Percentiles rank a stretch among this genome's conserved stretches.
Evolutionary conservation across 2,113 vertebrate genomes (phyloP).

Genomic region (Sitta europaea): DNA sequence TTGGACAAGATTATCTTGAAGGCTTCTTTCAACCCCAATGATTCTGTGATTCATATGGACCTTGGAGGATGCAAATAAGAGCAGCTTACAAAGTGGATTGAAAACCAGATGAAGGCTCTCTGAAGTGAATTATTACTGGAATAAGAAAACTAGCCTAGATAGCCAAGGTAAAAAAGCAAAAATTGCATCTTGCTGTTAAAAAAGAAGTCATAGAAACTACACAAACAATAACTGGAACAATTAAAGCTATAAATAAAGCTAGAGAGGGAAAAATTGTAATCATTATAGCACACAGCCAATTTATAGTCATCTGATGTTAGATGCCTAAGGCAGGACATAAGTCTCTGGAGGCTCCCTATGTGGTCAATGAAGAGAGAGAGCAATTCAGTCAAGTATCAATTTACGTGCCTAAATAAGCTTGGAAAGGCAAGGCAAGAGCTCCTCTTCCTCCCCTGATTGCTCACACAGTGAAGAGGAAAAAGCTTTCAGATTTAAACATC

Average conservation of each 20-base stretch:
- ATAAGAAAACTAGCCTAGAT: neutral
- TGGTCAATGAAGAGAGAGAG: neutral
- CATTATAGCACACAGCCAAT: neutral
- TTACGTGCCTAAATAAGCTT: neutral
- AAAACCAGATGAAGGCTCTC: neutral
- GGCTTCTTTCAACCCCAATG: neutral
- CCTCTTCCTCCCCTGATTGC: neutral
- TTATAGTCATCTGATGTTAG: neutral
- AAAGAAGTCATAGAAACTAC: neutral
- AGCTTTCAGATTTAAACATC: neutral
- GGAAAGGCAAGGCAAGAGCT: neutral
- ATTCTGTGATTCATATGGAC: neutral
- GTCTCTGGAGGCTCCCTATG: neutral
- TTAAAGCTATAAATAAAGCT: slow-evolving; percentile 54
- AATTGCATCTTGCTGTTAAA: neutral
- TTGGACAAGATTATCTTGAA: neutral
- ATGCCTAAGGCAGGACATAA: neutral
- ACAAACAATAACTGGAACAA: slow-evolving; percentile 17
- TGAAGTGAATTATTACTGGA: neutral
- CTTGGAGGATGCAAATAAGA: neutral
- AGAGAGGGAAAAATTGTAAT: neutral
- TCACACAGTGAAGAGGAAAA: neutral
- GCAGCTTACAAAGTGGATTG: neutral
- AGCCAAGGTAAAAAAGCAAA: neutral
- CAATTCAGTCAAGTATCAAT: slow-evolving; percentile 8